Evolutionary conservation across 2,888 invertebrate genomes (phyloP).

Genomic region (Melinaea marsaeus): DNA sequence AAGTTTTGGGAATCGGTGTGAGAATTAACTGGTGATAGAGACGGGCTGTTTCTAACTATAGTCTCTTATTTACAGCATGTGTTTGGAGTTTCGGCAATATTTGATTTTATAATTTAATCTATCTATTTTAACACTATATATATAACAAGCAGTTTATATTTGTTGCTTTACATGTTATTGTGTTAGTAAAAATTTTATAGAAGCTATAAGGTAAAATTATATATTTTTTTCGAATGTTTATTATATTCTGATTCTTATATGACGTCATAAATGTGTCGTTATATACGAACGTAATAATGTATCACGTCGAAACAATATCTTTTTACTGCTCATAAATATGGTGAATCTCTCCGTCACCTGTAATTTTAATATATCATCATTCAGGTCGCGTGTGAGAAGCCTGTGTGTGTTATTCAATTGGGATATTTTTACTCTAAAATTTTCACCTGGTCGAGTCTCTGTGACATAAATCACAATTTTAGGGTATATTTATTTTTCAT

Average conservation of each 20-base stretch:
- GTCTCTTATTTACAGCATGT: neutral
- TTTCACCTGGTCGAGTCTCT: conserved; percentile 23
- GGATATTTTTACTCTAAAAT: conserved; percentile 23
- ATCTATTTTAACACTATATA: too few relatives aligned
- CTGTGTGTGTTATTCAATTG: conserved; percentile 32
- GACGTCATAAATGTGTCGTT: neutral
- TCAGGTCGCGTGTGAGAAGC: conserved; percentile 21
- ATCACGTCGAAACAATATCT: conserved; percentile 20
- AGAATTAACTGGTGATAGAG: conserved; percentile 10
- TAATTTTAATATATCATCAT: conserved; percentile 31
- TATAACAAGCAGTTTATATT: neutral
- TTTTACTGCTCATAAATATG: conserved; percentile 21
- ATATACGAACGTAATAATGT: neutral
- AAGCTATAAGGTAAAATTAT: neutral
- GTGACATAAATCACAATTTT: conserved; percentile 24
- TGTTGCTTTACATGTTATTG: neutral
- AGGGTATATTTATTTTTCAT: conserved; percentile 15
- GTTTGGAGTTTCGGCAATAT: too few relatives aligned
- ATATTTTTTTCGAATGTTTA: neutral
- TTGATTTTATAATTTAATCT: too few relatives aligned
- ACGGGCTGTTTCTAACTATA: conserved; percentile 4
- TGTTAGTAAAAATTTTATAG: neutral
- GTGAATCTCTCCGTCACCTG: conserved; percentile 24
- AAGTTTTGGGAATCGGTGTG: conserved; percentile 21
- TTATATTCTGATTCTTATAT: neutral